These are phyloP conservation scores for Andrena bucephala DNA, from an alignment of 2,888 invertebrate species.

Conservation along the genomic window DNA sequence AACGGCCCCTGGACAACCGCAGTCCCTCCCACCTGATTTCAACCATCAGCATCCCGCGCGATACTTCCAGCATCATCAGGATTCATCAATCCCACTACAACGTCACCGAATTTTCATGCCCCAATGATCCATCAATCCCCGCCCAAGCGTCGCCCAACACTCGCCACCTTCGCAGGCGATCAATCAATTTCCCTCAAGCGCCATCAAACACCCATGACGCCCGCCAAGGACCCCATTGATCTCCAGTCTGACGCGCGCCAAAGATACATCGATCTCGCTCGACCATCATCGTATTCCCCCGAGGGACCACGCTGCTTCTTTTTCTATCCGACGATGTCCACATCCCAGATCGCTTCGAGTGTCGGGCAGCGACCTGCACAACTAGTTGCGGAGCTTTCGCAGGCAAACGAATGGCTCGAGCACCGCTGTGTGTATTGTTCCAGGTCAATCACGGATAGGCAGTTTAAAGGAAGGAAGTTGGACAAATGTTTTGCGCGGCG, in stretches of 20 bases:
- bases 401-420: slow-evolving; percentile 4
- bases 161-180: too few species aligned
- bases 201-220: too few species aligned
- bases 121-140: too few species aligned
- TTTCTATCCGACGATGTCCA: not conserved
- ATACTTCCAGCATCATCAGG: too few species aligned
- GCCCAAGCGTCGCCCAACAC: too few species aligned
- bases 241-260: not conserved
- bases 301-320: not conserved
- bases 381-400: not conserved
- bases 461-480: slow-evolving; percentile 5
- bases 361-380: not conserved
- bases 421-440: slow-evolving; percentile 3
- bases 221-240: too few species aligned
- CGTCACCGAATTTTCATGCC: too few species aligned
- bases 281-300: not conserved
- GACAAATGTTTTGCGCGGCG: slow-evolving; percentile 9
- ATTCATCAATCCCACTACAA: too few species aligned
- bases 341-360: not conserved
- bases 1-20: too few species aligned
- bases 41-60: too few species aligned
- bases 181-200: too few species aligned
- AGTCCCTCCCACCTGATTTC: too few species aligned
- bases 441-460: not conserved
- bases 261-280: slow-evolving; percentile 1